A percentile compares a stretch with the other conserved stretches of the same genome.
Conservation (phyloP, 2,888 invertebrate genomes). For the Zygothrica quintamaculata region DNA sequence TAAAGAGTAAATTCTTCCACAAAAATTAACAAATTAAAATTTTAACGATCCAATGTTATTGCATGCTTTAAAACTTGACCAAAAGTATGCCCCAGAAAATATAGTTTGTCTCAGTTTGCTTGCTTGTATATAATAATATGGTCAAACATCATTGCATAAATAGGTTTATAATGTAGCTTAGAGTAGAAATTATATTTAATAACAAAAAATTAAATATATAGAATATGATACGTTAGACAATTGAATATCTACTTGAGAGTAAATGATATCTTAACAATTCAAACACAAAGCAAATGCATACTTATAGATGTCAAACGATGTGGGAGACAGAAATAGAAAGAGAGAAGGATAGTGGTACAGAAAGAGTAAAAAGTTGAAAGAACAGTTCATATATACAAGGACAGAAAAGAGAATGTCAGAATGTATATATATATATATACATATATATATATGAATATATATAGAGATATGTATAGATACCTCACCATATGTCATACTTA, state of each 20-base stretch:
- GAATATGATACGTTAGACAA: conserved; percentile 10
- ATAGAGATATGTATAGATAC: no score
- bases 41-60: no score
- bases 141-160: no score
- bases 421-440: no score
- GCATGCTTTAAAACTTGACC: conserved; percentile 3
- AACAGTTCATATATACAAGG: conserved; percentile 13
- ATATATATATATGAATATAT: background rate
- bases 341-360: background rate
- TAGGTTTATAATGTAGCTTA: no score
- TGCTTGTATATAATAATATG: no score
- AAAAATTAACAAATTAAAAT: no score
- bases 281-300: conserved; percentile 31
- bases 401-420: conserved; percentile 26
- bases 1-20: no score
- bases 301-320: background rate
- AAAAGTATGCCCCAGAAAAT: no score
- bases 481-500: background rate
- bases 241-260: conserved; percentile 24
- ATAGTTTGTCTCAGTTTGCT: no score
- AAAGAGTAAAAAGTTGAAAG: background rate
- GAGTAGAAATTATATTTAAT: no score
- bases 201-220: background rate
- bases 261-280: conserved; percentile 22
- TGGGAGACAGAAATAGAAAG: background rate